These are phyloP conservation scores for Belgica antarctica DNA, from an alignment of 2,888 invertebrate species.

Conservation along the genomic window DNA sequence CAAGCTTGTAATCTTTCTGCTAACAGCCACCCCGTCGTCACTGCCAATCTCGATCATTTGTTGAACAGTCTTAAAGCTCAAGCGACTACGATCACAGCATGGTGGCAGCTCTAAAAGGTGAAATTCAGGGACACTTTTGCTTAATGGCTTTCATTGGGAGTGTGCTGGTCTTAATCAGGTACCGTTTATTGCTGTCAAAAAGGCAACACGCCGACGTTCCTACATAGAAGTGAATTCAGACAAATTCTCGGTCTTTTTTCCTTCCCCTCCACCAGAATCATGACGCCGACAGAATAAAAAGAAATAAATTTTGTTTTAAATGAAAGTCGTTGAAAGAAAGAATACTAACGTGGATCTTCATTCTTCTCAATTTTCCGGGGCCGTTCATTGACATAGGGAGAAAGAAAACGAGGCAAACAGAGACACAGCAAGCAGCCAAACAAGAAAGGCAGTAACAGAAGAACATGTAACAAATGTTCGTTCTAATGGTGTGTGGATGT, in stretches of 20 bases:
- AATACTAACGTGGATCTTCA: not conserved
- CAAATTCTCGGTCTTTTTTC: too few relatives aligned
- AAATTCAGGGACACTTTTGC: too few relatives aligned
- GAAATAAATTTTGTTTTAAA: constrained; percentile 10
- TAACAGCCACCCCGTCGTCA: too few relatives aligned
- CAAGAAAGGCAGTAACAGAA: not conserved
- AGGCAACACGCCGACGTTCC: not conserved
- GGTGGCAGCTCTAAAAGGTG: too few relatives aligned
- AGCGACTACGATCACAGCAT: too few relatives aligned
- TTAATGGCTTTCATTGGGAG: not conserved
- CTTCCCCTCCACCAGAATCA: not conserved
- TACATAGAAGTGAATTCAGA: not conserved
- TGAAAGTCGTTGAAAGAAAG: too few relatives aligned
- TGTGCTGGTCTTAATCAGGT: constrained; percentile 4
- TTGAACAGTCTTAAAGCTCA: too few relatives aligned
- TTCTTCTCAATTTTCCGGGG: not conserved
- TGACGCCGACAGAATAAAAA: not conserved
- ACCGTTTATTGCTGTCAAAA: not conserved
- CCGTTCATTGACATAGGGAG: too few relatives aligned
- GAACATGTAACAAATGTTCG: not conserved
- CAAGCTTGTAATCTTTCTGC: too few relatives aligned
- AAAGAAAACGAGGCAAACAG: too few relatives aligned
- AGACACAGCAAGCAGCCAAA: not conserved
- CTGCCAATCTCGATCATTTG: too few relatives aligned
- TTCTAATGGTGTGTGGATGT: constrained; percentile 1